Evolutionary conservation across 2,797 vertebrate species (phyloP).

Genomic region (Premnoplex brunnescens): DNA sequence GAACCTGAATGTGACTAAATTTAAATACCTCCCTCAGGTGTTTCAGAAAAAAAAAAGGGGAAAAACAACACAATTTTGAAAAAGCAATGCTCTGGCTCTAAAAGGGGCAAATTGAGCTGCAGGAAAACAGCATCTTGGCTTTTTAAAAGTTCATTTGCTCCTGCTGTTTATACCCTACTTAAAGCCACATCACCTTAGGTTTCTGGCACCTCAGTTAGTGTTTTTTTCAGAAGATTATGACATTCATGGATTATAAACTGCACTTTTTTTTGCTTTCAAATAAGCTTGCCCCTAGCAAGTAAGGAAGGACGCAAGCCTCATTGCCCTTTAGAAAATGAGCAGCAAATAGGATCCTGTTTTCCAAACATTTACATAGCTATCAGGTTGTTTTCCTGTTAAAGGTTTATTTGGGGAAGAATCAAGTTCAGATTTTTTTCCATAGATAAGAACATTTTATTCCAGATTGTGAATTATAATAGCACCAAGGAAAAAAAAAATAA

Average conservation of each 20-base stretch:
- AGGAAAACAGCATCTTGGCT: constrained; percentile 28
- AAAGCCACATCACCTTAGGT: constrained; percentile 26
- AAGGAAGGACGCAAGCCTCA: background rate
- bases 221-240: constrained; percentile 26
- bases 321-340: background rate
- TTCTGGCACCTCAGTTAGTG: background rate
- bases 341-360: background rate
- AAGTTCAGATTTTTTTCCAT: background rate
- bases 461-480: background rate
- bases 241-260: background rate
- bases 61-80: background rate
- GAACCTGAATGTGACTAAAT: constrained; percentile 47
- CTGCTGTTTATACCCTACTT: constrained; percentile 64
- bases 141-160: constrained; percentile 64
- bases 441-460: background rate
- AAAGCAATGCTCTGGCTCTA: constrained; percentile 20
- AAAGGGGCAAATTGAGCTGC: constrained; percentile 50
- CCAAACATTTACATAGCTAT: background rate
- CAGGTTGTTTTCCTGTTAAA: background rate
- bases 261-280: background rate
- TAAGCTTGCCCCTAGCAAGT: background rate
- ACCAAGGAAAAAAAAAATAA: background rate
- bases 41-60: background rate
- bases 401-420: background rate
- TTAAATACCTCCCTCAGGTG: constrained; percentile 58